Conservation (phyloP, 2,888 invertebrate genomes). For the Andrena praecox region DNA sequence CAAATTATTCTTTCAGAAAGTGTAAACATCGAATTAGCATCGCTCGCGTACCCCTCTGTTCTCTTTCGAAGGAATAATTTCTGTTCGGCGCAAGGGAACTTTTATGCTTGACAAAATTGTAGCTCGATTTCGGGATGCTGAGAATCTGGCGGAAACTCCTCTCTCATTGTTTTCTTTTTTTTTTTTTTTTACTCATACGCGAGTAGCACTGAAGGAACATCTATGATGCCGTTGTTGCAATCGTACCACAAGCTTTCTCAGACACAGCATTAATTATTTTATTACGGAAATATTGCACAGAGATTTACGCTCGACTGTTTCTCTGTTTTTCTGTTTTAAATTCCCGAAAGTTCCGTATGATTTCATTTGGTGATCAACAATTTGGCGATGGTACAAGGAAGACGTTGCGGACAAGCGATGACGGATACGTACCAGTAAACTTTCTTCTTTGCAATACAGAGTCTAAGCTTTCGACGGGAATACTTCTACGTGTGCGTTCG, state of each 20-base stretch:
- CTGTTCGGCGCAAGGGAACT: slow-evolving; percentile 59
- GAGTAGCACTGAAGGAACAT: slow-evolving; percentile 33
- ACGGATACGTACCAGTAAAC: neutral
- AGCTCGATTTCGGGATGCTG: slow-evolving; percentile 29
- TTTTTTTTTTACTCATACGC: slow-evolving; percentile 29
- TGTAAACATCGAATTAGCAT: slow-evolving; percentile 26
- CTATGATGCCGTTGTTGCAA: slow-evolving; percentile 31
- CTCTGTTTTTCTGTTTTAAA: neutral
- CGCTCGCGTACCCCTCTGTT: slow-evolving; percentile 13
- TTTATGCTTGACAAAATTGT: slow-evolving; percentile 49
- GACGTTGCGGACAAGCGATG: slow-evolving; percentile 2
- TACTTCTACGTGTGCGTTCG: slow-evolving; percentile 37
- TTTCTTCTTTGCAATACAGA: slow-evolving; percentile 31
- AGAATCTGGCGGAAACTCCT: slow-evolving; percentile 32
- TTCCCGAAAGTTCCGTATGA: neutral
- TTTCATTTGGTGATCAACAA: neutral
- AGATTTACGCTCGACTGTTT: slow-evolving; percentile 15
- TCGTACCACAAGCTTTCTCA: slow-evolving; percentile 69
- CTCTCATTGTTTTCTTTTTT: slow-evolving; percentile 1
- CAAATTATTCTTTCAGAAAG: slow-evolving; percentile 28
- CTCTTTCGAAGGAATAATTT: slow-evolving; percentile 17
- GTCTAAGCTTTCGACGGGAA: slow-evolving; percentile 17
- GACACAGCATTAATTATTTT: slow-evolving; percentile 66
- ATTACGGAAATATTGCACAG: slow-evolving; percentile 34
- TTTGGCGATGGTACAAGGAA: neutral